phyloP scores from a whole-genome alignment of 2,888 invertebrate genomes.

The Boloria selene region DNA sequence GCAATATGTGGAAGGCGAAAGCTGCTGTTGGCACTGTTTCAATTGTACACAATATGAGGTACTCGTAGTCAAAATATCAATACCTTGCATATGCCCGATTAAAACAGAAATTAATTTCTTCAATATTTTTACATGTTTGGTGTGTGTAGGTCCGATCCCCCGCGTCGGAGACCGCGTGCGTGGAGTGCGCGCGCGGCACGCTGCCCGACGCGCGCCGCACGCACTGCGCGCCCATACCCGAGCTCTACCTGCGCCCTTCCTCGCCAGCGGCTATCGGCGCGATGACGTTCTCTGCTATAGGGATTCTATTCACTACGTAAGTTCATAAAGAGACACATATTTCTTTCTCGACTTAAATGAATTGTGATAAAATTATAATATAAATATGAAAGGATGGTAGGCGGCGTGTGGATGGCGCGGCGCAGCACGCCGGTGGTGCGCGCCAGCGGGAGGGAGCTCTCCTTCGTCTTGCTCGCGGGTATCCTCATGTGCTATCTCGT shows the following conservation, averaged over 20 bases:
- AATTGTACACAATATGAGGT: constrained; percentile 81
- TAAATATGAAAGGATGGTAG: constrained; percentile 78
- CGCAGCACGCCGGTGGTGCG: constrained; percentile 97
- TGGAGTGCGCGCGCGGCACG: constrained; percentile 90
- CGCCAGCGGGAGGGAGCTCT: constrained; percentile 94
- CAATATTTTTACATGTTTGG: neutral
- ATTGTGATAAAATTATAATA: neutral
- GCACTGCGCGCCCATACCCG: constrained; percentile 88
- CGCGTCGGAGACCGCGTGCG: constrained; percentile 90
- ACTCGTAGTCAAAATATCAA: constrained; percentile 42
- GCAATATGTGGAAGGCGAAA: constrained; percentile 95
- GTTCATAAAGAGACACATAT: constrained; percentile 43
- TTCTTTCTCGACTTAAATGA: neutral
- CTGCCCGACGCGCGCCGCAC: constrained; percentile 89
- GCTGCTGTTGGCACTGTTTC: constrained; percentile 96
- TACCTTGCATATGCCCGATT: neutral
- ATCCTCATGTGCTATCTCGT: constrained; percentile 95
- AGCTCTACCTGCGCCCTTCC: constrained; percentile 89
- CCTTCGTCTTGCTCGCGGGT: constrained; percentile 94
- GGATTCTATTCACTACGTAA: constrained; percentile 88
- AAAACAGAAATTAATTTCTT: neutral
- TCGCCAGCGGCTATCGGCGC: constrained; percentile 96
- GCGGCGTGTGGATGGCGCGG: constrained; percentile 89
- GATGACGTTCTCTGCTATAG: constrained; percentile 92
- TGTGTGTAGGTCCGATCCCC: constrained; percentile 88